phyloP scores from a whole-genome alignment of 2,797 vertebrate species.

The Propithecus perrieri region DNA sequence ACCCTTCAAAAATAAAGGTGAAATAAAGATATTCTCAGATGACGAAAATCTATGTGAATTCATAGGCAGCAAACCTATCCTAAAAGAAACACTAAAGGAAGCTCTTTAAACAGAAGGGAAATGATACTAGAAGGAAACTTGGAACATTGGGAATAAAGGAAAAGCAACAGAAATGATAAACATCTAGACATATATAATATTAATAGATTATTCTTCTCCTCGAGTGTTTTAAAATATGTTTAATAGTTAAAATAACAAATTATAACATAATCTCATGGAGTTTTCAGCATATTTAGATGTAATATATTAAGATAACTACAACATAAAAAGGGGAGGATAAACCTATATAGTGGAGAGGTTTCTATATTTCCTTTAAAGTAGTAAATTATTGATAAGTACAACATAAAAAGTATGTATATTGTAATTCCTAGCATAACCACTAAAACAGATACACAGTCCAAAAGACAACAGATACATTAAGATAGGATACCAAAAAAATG shows the following conservation, averaged over 20 bases:
- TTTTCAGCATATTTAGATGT: neutral
- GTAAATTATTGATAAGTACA: neutral
- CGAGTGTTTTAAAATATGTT: neutral
- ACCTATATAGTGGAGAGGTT: neutral
- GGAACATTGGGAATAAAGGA: neutral
- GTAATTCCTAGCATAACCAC: neutral
- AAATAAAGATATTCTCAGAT: neutral
- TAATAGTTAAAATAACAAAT: neutral
- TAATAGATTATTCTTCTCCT: neutral
- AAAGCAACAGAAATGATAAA: neutral
- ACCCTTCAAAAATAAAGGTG: neutral
- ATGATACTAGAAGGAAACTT: neutral
- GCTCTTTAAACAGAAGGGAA: neutral
- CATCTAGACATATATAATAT: neutral
- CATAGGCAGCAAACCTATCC: neutral
- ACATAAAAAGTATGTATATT: neutral
- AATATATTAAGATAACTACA: neutral
- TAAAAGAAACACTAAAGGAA: neutral
- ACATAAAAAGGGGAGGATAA: neutral
- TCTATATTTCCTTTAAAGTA: neutral
- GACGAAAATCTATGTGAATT: neutral
- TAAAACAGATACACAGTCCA: neutral
- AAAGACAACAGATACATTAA: neutral
- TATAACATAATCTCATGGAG: neutral
- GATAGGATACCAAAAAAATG: neutral